Evolutionary conservation across 2,797 vertebrate genomes (phyloP).

Genomic region (Melanotaenia trifasciata): DNA sequence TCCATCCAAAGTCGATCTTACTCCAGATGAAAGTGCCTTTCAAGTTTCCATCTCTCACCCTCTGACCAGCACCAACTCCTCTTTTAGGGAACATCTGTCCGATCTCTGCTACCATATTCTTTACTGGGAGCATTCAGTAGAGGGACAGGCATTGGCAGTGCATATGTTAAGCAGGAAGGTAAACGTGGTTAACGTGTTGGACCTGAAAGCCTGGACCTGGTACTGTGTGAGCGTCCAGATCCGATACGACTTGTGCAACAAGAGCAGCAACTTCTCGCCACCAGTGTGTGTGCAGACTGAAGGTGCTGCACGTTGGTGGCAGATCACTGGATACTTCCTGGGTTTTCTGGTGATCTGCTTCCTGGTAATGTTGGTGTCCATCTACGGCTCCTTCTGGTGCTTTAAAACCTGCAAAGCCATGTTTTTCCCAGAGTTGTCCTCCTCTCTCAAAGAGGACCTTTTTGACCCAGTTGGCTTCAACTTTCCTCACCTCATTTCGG

Average conservation of each 20-base stretch:
- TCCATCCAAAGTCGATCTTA: slow-evolving; percentile 65
- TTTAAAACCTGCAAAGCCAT: slow-evolving; percentile 52
- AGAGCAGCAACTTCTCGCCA: slow-evolving; percentile 68
- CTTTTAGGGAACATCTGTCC: slow-evolving; percentile 56
- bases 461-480: slow-evolving; percentile 44
- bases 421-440: slow-evolving; percentile 67
- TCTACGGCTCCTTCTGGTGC: slow-evolving; percentile 24
- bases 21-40: slow-evolving; percentile 41
- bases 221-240: slow-evolving; percentile 78
- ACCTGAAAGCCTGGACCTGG: slow-evolving; percentile 66
- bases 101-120: slow-evolving; percentile 57
- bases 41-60: slow-evolving; percentile 71
- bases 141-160: slow-evolving; percentile 46
- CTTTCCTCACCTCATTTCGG: slow-evolving; percentile 61
- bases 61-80: slow-evolving; percentile 56
- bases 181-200: slow-evolving; percentile 57
- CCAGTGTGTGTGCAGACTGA: slow-evolving; percentile 65
- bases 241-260: slow-evolving; percentile 55
- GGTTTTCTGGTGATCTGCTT: slow-evolving; percentile 60
- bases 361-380: slow-evolving; percentile 27
- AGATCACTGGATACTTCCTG: slow-evolving; percentile 69
- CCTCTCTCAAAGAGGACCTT: slow-evolving; percentile 64
- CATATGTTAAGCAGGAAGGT: neutral
- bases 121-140: slow-evolving; percentile 64
- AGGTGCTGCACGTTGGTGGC: slow-evolving; percentile 68